A percentile compares a stretch with the other conserved stretches of the same genome.
These are phyloP conservation scores for Berghia stephanieae DNA, from an alignment of 1,140 invertebrate genomes.

Conservation along the genomic window DNA sequence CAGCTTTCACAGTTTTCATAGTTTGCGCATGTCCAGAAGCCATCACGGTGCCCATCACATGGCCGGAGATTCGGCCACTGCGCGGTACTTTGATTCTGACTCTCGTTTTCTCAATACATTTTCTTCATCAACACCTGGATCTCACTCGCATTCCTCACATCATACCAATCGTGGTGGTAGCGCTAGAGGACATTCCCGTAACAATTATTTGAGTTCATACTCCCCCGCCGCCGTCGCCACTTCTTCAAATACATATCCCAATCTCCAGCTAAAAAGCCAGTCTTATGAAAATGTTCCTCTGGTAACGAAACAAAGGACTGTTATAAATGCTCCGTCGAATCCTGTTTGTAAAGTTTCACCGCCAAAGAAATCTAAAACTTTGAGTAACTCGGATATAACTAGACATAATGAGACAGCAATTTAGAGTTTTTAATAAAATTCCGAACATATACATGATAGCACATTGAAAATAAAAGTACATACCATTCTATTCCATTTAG, in stretches of 20 bases:
- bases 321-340: slow-evolving; percentile 50
- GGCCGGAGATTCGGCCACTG: slow-evolving; percentile 72
- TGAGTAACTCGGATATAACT: slow-evolving; percentile 49
- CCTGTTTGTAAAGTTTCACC: slow-evolving; percentile 52
- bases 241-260: slow-evolving; percentile 30
- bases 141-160: no score
- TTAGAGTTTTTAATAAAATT: no score
- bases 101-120: no score
- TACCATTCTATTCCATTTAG: no score
- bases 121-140: no score
- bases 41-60: slow-evolving; percentile 80
- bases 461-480: background rate
- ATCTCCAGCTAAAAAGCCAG: slow-evolving; percentile 54
- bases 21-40: slow-evolving; percentile 86
- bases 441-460: no score
- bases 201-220: no score
- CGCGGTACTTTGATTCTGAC: no score
- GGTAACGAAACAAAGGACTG: slow-evolving; percentile 54
- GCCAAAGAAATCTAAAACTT: slow-evolving; percentile 42
- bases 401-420: slow-evolving; percentile 56
- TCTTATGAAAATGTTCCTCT: slow-evolving; percentile 62
- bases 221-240: no score
- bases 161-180: no score
- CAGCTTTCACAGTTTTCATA: slow-evolving; percentile 96
- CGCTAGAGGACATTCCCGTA: no score